Percentiles rank a stretch among this genome's conserved stretches.
These are phyloP conservation scores for Venusia cambrica DNA, from an alignment of 2,888 invertebrate species.

Conservation along the genomic window DNA sequence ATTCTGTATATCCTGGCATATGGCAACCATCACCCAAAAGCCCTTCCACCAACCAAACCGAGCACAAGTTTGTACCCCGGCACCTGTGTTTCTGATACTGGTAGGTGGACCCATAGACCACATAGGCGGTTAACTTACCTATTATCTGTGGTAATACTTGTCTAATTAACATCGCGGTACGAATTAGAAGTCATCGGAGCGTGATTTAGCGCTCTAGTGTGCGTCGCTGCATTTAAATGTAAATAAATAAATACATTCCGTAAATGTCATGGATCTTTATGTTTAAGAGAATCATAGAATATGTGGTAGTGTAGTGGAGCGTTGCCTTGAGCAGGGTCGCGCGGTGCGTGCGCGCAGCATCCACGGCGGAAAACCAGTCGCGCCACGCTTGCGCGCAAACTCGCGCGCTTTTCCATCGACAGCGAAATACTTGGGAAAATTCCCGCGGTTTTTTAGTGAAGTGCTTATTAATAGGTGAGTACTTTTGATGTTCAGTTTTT, in stretches of 20 bases:
- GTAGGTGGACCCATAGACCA: too few relatives aligned
- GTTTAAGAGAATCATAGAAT: not conserved
- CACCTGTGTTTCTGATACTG: too few relatives aligned
- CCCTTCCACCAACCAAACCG: too few relatives aligned
- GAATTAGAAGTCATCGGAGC: too few relatives aligned
- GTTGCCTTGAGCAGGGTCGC: conserved; percentile 31
- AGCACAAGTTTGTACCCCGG: too few relatives aligned
- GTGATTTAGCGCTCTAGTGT: conserved; percentile 15
- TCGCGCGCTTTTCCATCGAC: conserved; percentile 38
- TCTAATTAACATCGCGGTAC: too few relatives aligned
- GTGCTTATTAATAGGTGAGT: not conserved
- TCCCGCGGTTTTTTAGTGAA: not conserved
- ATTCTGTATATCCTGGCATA: too few relatives aligned
- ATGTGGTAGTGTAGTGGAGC: conserved; percentile 10
- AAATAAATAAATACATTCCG: conserved; percentile 15
- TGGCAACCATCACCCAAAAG: too few relatives aligned
- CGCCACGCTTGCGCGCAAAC: conserved; percentile 49
- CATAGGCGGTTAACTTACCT: too few relatives aligned
- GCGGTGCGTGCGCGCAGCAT: conserved; percentile 34
- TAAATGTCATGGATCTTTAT: conserved; percentile 12
- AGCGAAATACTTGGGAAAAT: conserved; percentile 15
- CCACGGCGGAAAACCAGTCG: conserved; percentile 36
- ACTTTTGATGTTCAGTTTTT: too few relatives aligned
- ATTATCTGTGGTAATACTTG: too few relatives aligned
- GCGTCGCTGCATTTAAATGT: conserved; percentile 10